Conservation (phyloP, 2,113 vertebrate genomes). For the Megalops atlanticus region DNA sequence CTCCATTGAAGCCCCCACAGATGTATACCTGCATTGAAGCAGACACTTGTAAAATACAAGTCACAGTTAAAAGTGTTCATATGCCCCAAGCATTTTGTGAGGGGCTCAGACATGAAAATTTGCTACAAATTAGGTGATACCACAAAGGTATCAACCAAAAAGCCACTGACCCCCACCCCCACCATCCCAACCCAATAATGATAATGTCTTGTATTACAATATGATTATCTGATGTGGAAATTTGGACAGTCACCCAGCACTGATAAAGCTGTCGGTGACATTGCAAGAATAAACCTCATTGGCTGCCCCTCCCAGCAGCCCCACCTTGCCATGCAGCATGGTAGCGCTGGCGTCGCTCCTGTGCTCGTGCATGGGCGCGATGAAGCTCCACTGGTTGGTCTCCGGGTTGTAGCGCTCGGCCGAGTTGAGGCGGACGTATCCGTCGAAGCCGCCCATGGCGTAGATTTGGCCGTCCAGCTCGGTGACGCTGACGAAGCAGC, state of each 20-base stretch:
- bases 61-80: too few relatives aligned
- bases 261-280: too few relatives aligned
- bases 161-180: too few relatives aligned
- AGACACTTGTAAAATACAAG: not conserved
- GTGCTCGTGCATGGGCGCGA: conserved; percentile 75
- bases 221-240: too few relatives aligned
- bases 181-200: too few relatives aligned
- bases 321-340: conserved; percentile 74
- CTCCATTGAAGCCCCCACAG: conserved; percentile 84
- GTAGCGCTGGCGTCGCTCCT: conserved; percentile 77
- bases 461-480: conserved; percentile 73
- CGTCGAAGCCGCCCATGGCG: conserved; percentile 81
- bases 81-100: too few relatives aligned
- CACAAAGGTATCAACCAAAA: too few relatives aligned
- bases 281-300: not conserved
- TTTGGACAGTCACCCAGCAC: too few relatives aligned
- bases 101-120: too few relatives aligned
- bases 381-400: conserved; percentile 79
- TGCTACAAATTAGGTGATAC: too few relatives aligned
- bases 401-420: conserved; percentile 73
- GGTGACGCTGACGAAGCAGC: conserved; percentile 78
- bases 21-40: conserved; percentile 76
- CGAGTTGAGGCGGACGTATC: conserved; percentile 70
- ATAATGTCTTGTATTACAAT: too few relatives aligned
- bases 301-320: not conserved